Evolutionary conservation across 1,140 invertebrate species (phyloP).

Genomic region (Drosophila rhopaloa): DNA sequence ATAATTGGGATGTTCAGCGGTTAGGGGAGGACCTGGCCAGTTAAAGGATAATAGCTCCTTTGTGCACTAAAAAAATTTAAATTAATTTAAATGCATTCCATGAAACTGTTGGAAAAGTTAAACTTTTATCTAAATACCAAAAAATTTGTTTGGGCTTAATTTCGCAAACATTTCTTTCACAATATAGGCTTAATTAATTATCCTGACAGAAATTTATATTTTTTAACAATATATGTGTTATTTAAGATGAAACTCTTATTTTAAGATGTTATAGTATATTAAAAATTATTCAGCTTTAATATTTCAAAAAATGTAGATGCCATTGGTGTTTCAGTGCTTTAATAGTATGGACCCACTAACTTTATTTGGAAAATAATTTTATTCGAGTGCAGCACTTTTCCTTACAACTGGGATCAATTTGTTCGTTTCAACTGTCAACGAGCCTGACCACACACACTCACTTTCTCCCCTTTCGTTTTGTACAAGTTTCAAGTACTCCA

Average conservation of each 20-base stretch:
- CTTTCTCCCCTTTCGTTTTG: slow-evolving; percentile 17
- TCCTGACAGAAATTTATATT: too few relatives aligned
- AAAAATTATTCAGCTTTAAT: too few relatives aligned
- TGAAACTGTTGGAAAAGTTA: background rate
- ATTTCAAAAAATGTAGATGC: too few relatives aligned
- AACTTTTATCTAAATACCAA: too few relatives aligned
- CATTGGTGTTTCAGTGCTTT: too few relatives aligned
- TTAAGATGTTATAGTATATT: too few relatives aligned
- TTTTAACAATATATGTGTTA: too few relatives aligned
- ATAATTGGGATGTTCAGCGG: slow-evolving; percentile 34
- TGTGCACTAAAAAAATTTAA: background rate
- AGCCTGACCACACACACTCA: slow-evolving; percentile 38
- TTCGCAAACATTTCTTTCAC: too few relatives aligned
- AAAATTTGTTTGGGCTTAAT: too few relatives aligned
- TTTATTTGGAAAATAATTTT: background rate
- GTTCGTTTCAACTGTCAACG: slow-evolving; percentile 51
- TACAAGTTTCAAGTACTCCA: slow-evolving; percentile 46
- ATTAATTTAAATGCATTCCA: background rate
- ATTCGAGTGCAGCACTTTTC: slow-evolving; percentile 12
- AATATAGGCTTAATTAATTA: too few relatives aligned
- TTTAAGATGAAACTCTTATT: too few relatives aligned
- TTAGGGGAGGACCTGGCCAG: background rate
- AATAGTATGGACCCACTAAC: too few relatives aligned
- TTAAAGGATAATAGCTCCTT: slow-evolving; percentile 9
- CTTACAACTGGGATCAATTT: slow-evolving; percentile 32